Conservation (phyloP, 2,888 invertebrate species). For the Bellardia bayeri region DNA sequence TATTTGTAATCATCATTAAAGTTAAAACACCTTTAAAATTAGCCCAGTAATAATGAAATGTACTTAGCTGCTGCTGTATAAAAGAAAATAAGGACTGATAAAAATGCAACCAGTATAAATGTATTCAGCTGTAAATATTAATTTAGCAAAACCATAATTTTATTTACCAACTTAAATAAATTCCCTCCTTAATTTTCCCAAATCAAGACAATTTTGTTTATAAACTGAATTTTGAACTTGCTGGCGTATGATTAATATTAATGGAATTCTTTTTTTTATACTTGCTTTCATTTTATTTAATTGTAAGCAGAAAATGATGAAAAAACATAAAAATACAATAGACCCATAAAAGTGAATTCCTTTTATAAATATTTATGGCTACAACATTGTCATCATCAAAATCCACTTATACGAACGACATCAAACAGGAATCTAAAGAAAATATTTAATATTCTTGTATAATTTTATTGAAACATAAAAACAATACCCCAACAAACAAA, state of each 20-base stretch:
- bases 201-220: background rate
- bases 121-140: too few relatives aligned
- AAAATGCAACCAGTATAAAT: too few relatives aligned
- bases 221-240: background rate
- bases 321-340: slow-evolving; percentile 15
- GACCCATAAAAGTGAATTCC: slow-evolving; percentile 41
- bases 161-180: too few relatives aligned
- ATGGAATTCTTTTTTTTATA: slow-evolving; percentile 19
- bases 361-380: slow-evolving; percentile 21
- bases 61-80: too few relatives aligned
- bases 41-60: background rate
- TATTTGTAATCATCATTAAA: slow-evolving; percentile 21
- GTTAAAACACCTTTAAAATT: background rate
- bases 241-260: slow-evolving; percentile 50
- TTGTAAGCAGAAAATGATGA: background rate
- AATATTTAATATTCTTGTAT: slow-evolving; percentile 41
- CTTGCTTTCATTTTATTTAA: background rate
- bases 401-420: slow-evolving; percentile 20
- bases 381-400: slow-evolving; percentile 13
- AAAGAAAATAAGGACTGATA: too few relatives aligned
- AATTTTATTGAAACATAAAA: slow-evolving; percentile 63
- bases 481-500: background rate
- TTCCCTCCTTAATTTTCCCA: background rate
- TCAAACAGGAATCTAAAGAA: slow-evolving; percentile 11
- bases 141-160: too few relatives aligned